Evolutionary conservation across 2,797 vertebrate species (phyloP), one percentile per base, ranked within the genome.

Genomic region (Xyrichtys novacula): DNA sequence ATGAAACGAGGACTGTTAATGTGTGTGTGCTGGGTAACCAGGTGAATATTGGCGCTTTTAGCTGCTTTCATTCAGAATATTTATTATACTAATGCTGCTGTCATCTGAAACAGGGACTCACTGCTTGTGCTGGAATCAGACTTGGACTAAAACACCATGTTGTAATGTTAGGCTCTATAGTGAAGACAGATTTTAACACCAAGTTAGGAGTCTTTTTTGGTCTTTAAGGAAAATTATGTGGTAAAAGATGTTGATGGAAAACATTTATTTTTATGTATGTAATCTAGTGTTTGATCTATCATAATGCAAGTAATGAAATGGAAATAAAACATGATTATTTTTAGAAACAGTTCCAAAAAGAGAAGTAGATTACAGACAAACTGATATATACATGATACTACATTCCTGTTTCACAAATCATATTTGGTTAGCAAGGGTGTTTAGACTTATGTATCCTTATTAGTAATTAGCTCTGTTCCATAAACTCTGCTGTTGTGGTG

Each of bases 61-160:
- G 70, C 63, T 58, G 65, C 76, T 83, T 81, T 84, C 71, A 61
- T 68, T 71, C 73, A 47, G 81, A 90, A 80, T 84, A 88, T 91
- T 82, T 88, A 87, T 91, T 87, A 86, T 79, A 87, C 91, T 92
- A 88, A 88, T 85, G 84, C 63, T 26, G 62, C 85, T 86, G 91
- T 87, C 88, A 86, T 80, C 83, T 88, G 66, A 83, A 80, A 87
- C 43, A 74, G 66, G 68, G 79, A 72, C 60, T 80, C 72, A 64
- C 64, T 73, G 83, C 88, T 88, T 82, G 80, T 71, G 80, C 62
- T 72, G 60, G 77, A 87, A 83, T 85, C 76, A 83, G 77, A 83
- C 74, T 73, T 26, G 62, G 48, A 86, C 49, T 59, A 68, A 68
- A 87, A 88, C 70, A 80, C 59, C 16, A 48, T 85, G 71, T 82